Evolutionary conservation across 2,888 invertebrate species (phyloP), one percentile per base, ranked within the genome.

Genomic region (Eretmocerus hayati): DNA sequence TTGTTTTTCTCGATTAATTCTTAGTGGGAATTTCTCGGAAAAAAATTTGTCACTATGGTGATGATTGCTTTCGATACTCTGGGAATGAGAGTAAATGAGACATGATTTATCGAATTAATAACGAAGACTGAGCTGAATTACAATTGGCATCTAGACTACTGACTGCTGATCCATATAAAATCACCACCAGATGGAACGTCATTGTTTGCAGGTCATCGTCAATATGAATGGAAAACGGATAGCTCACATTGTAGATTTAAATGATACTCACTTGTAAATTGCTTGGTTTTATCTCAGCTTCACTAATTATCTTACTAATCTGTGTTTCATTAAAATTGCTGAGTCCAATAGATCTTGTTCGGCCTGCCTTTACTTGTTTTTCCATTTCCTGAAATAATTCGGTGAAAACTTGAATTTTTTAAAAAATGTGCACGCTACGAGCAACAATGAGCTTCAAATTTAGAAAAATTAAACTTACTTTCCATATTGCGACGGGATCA

Each of bases 251-350:
- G n/a, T n/a, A 35, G 19, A 6, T 19, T 20, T 33, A 8, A 13
- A 15, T 26, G 3, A 15, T 44, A 36, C 54, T 48, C 59, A 70
- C 69, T 65, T 84, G 85, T 47, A 87, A 69, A 53, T 84, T 84
- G 46, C 83, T 78, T 2, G 89, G 89, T 64, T 81, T 83, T 38
- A 87, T 76, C 41, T 72, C 74, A 1, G 83, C 77, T 16, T 65
- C 65, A 13, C 79, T 71, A 54, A 81, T 76, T 45, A 89, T 78
- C 50, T 76, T 74, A 52, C 74, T 64, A 47, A 89, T 76, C 72
- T 90, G 90, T 15, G 72, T 64, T 50, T 75, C 75, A 63, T 85
- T 87, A 69, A 85, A 90, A 70, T 90, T 90, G 39, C 89, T 89
- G 42, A 90, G 65, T 3, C 90, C 90, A 55, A 90, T 81, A n/a